Base-by-base conservation (phyloP, 2,113 vertebrate genomes). In the Gymnobelideus leadbeateri region DNA sequence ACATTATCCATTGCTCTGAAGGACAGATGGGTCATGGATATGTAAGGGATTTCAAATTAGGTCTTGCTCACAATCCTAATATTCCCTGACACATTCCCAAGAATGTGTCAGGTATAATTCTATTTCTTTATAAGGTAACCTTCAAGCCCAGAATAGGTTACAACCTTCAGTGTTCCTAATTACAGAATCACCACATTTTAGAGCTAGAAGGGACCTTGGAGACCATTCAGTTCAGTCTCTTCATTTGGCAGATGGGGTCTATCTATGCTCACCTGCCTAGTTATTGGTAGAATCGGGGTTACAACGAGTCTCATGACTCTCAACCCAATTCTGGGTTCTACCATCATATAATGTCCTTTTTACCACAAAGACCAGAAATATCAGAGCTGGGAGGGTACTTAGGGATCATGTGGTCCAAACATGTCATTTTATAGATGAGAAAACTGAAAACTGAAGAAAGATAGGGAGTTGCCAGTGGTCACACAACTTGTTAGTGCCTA, bases 1-100 rank as follows among this genome's bases (percentile, higher is more conserved):
- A 93, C 90, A 91, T 57, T 95, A 50, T 50, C 96, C 26, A 57
- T 96, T 97, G 91, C 54, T 96, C 25, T 95, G 95, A 97, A 97
- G 92, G 96, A 91, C 96, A 92, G 77, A 97, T 91, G 92, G 47
- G 84, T 94, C 37, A 89, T 8, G 89, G 93, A 92, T 51, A 43
- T 11, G 90, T 96, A 95, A 96, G 21, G 91, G 93, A 53, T 43
- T 89, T 97, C 57, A 61, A 90, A 91, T 0, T 0, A 94, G 77
- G 57, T 94, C 14, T 68, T 93, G 92, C 50, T 52, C 95, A 49
- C 47, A 9, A 37, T 94, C 91, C 25, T 91, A 54, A 77, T 55
- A 31, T 9, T 23, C 55, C n/a, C 46, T n/a, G 68, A 77, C 68
- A 77, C n/a, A 19, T 54, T 95, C 91, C 19, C 84, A 94, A 95